These are phyloP conservation scores for Danio jaintianensis DNA, from an alignment of 2,797 vertebrate genomes.

Conservation along the genomic window DNA sequence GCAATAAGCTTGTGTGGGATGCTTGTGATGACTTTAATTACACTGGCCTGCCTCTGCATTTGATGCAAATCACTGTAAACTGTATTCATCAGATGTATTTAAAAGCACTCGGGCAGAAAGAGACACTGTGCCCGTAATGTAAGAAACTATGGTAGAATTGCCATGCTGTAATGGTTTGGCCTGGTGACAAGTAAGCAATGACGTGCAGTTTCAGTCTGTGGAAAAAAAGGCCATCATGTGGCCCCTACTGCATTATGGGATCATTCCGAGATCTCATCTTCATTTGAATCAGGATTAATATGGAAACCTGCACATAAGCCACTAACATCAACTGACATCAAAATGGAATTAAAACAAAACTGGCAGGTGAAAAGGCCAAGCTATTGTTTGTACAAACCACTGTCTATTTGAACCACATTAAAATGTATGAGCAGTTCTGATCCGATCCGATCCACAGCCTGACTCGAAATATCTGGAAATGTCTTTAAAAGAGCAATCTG, in stretches of 20 bases:
- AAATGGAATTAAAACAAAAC: constrained; percentile 56
- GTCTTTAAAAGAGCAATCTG: constrained; percentile 49
- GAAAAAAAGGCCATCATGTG: constrained; percentile 1
- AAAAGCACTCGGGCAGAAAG: constrained; percentile 37
- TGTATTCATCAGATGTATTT: constrained; percentile 36
- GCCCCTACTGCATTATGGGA: constrained; percentile 51
- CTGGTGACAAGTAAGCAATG: constrained; percentile 32
- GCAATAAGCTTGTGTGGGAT: constrained; percentile 16
- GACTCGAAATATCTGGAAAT: constrained; percentile 43
- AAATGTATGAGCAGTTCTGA: constrained; percentile 33
- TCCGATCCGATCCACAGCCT: constrained; percentile 7
- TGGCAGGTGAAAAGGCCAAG: constrained; percentile 58
- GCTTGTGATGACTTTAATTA: constrained; percentile 36
- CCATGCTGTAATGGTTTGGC: constrained; percentile 42
- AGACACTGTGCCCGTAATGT: background rate
- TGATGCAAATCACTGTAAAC: constrained; percentile 40
- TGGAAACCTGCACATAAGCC: constrained; percentile 60
- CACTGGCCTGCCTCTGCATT: constrained; percentile 39
- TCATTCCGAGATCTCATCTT: constrained; percentile 37
- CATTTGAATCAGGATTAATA: constrained; percentile 56
- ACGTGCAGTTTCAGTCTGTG: constrained; percentile 52
- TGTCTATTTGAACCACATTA: constrained; percentile 52
- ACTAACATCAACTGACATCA: constrained; percentile 61
- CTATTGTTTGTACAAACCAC: constrained; percentile 58
- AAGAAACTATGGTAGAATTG: constrained; percentile 33